A percentile compares a stretch with the other conserved stretches of the same genome.
Evolutionary conservation across 2,888 invertebrate genomes (phyloP).

Genomic region (Drosophila leonis): DNA sequence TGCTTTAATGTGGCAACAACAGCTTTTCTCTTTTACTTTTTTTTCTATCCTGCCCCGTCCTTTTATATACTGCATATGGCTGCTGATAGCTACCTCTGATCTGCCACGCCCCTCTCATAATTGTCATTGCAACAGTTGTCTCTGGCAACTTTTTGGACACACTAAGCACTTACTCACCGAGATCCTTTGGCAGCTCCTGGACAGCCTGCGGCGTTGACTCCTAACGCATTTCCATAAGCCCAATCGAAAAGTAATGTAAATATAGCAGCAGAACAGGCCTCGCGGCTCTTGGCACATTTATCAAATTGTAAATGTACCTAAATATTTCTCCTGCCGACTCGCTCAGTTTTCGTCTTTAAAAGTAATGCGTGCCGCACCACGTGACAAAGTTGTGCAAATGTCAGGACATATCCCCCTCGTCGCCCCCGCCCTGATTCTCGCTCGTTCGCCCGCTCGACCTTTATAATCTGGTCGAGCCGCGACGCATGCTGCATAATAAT

Average conservation of each 20-base stretch:
- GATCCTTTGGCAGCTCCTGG: constrained; percentile 16
- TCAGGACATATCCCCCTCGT: constrained; percentile 7
- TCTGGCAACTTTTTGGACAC: constrained; percentile 43
- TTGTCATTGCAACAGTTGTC: constrained; percentile 76
- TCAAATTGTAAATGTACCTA: constrained; percentile 59
- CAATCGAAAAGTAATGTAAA: constrained; percentile 1
- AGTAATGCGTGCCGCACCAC: constrained; percentile 56
- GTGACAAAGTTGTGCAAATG: constrained; percentile 67
- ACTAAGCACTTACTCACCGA: constrained; percentile 36
- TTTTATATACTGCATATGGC: constrained; percentile 55
- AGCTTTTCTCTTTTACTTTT: not conserved
- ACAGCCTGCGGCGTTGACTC: constrained; percentile 52
- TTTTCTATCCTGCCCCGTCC: not conserved
- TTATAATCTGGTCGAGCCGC: constrained; percentile 64
- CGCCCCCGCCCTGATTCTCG: not conserved
- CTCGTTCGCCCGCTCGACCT: constrained; percentile 37
- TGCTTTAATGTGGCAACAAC: constrained; percentile 60
- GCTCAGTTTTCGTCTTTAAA: constrained; percentile 48
- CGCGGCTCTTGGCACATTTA: constrained; percentile 56
- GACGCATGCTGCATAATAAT: constrained; percentile 64
- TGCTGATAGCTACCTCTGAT: not conserved
- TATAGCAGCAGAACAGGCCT: not conserved
- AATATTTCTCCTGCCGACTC: constrained; percentile 25
- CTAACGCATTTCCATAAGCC: constrained; percentile 54
- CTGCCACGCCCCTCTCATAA: constrained; percentile 46